phyloP scores from a whole-genome alignment of 2,797 vertebrate species.

The Esox masquinongy region DNA sequence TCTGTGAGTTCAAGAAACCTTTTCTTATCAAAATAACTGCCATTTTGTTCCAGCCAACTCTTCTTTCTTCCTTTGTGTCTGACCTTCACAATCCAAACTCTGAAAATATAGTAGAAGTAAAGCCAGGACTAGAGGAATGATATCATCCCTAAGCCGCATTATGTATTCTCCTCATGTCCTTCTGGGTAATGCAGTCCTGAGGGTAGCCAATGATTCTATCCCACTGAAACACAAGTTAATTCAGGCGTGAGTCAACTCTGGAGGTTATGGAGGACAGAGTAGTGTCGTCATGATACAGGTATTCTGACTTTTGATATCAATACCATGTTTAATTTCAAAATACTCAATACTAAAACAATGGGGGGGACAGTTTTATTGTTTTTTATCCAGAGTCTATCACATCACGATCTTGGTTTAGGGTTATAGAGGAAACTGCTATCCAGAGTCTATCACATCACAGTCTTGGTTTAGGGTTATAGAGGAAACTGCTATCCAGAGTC shows the following conservation, averaged over 20 bases:
- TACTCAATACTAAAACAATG: too few relatives aligned
- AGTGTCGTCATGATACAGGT: neutral
- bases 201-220: too few relatives aligned
- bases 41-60: neutral
- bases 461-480: neutral
- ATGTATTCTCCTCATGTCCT: neutral
- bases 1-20: too few relatives aligned
- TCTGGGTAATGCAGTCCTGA: neutral
- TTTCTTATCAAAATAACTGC: neutral
- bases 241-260: neutral
- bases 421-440: too few relatives aligned
- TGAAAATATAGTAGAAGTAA: too few relatives aligned
- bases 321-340: too few relatives aligned
- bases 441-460: neutral
- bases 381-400: too few relatives aligned
- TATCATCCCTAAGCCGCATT: neutral
- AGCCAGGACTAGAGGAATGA: too few relatives aligned
- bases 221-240: neutral
- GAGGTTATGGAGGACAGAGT: conserved; percentile 14
- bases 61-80: neutral
- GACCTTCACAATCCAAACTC: neutral
- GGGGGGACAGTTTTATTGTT: too few relatives aligned
- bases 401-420: too few relatives aligned
- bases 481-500: too few relatives aligned
- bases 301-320: too few relatives aligned